phyloP scores from a whole-genome alignment of 2,113 vertebrate species.

The Gila orcuttii region DNA sequence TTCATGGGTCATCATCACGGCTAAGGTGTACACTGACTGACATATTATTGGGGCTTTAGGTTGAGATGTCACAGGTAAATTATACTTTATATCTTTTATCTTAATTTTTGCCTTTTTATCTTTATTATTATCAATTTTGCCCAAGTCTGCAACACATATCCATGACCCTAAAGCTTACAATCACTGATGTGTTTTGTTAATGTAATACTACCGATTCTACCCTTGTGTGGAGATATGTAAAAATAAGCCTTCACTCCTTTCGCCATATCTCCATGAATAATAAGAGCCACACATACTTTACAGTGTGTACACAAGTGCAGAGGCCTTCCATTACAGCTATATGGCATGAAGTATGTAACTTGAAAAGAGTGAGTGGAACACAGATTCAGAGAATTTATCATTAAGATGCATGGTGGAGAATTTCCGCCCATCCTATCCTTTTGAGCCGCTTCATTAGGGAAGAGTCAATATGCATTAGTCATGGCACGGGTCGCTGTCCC shows the following conservation, averaged over 20 bases:
- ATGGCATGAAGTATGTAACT: constrained; percentile 24
- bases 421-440: constrained; percentile 60
- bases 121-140: no score
- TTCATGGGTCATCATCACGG: constrained; percentile 12
- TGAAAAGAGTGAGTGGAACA: constrained; percentile 33
- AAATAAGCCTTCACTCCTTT: no score
- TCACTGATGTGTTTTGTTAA: no score
- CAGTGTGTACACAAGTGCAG: neutral
- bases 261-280: constrained; percentile 44
- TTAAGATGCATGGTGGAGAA: constrained; percentile 66
- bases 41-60: neutral
- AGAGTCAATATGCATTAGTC: constrained; percentile 73
- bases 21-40: neutral
- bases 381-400: constrained; percentile 59
- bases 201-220: no score
- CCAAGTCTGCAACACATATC: no score
- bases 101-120: no score
- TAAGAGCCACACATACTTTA: constrained; percentile 39
- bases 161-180: no score
- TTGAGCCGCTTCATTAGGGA: constrained; percentile 69
- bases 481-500: constrained; percentile 53
- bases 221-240: no score
- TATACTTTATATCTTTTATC: neutral
- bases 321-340: constrained; percentile 33
- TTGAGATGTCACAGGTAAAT: constrained; percentile 24